These are phyloP conservation scores for Cryptomyrus ogoouensis DNA, from an alignment of 2,113 vertebrate genomes.

Conservation along the genomic window DNA sequence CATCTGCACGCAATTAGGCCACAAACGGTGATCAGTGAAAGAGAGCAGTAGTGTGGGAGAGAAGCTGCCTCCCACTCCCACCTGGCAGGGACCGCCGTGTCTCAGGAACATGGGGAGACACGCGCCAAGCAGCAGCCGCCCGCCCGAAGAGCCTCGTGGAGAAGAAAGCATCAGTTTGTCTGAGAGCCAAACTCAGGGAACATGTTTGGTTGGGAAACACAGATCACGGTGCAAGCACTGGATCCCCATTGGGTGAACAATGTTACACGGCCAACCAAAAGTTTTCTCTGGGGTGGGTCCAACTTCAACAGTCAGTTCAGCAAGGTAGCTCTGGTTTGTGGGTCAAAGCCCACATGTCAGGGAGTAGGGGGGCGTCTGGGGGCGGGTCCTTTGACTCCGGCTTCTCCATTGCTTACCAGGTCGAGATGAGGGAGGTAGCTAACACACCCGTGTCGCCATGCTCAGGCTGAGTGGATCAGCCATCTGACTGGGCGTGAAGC, in stretches of 20 bases:
- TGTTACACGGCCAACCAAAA: neutral
- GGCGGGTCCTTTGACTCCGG: neutral
- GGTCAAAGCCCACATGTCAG: neutral
- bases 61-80: neutral
- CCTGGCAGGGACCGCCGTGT: neutral
- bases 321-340: neutral
- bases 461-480: neutral
- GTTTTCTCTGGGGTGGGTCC: neutral
- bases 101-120: neutral
- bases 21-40: neutral
- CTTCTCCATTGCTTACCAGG: neutral
- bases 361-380: neutral
- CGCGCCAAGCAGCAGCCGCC: neutral
- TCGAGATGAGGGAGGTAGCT: neutral
- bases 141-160: neutral
- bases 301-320: neutral
- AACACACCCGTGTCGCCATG: neutral
- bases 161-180: neutral
- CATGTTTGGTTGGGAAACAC: neutral
- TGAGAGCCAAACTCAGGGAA: neutral
- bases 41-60: neutral
- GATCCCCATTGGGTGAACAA: neutral
- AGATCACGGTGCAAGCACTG: neutral
- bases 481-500: neutral
- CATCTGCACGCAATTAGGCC: neutral